phyloP scores from a whole-genome alignment of 2,113 vertebrate species.

The Haplochromis vanheusdeni region DNA sequence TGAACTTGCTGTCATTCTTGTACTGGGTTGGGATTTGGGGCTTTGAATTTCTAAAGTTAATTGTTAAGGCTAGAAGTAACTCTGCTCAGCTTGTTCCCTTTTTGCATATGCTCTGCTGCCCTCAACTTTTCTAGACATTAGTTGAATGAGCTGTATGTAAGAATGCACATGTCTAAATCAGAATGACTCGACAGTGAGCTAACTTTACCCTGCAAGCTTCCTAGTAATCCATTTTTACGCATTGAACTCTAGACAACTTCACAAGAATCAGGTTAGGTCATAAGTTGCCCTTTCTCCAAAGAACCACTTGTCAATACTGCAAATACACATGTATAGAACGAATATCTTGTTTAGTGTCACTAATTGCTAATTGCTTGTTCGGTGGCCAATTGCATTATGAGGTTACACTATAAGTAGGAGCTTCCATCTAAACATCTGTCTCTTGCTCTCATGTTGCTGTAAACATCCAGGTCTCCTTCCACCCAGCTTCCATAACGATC shows the following conservation, averaged over 20 bases:
- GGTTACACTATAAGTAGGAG: not conserved
- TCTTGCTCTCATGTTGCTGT: not conserved
- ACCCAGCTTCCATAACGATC: not conserved
- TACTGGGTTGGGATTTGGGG: not conserved
- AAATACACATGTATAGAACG: not conserved
- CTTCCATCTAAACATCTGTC: not conserved
- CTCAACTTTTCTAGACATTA: not conserved
- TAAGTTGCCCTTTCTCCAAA: not conserved
- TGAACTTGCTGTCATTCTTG: not conserved
- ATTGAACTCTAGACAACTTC: not conserved
- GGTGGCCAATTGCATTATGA: rapidly evolving
- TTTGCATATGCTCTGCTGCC: not conserved
- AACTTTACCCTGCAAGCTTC: not conserved
- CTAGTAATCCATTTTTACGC: not conserved
- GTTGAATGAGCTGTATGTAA: not conserved
- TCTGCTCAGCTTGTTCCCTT: not conserved
- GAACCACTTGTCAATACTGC: not conserved
- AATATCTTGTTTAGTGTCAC: not conserved
- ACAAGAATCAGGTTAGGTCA: not conserved
- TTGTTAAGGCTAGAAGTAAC: not conserved
- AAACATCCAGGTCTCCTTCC: not conserved
- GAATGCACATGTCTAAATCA: not conserved
- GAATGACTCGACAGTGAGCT: not conserved
- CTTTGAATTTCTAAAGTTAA: not conserved
- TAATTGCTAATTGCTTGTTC: not conserved